Evolutionary conservation across 2,888 invertebrate species (phyloP).

Genomic region (Heliconius aoede): DNA sequence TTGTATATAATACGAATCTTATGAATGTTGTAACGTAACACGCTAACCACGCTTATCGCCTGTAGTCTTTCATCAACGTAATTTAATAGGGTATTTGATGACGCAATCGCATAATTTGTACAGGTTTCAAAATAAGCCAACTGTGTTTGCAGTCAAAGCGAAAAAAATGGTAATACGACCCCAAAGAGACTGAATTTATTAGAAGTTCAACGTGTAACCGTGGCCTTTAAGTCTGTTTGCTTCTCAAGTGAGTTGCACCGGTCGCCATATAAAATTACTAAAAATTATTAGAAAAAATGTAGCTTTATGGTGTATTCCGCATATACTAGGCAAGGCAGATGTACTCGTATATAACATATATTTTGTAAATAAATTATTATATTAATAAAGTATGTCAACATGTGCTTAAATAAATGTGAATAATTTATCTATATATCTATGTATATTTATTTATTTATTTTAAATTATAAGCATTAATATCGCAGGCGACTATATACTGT

Average conservation of each 20-base stretch:
- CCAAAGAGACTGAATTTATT: no score
- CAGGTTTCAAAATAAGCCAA: constrained; percentile 3
- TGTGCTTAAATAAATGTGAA: background rate
- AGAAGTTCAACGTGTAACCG: no score
- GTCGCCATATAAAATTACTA: no score
- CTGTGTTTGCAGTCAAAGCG: background rate
- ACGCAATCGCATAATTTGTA: constrained; percentile 16
- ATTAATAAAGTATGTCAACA: background rate
- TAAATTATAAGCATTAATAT: no score
- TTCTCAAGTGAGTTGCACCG: no score
- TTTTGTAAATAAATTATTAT: background rate
- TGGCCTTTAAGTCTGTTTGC: no score
- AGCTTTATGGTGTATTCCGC: no score
- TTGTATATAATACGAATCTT: constrained; percentile 44
- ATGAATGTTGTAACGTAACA: constrained; percentile 44
- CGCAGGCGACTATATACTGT: constrained; percentile 36
- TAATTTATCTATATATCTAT: background rate
- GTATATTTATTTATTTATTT: no score
- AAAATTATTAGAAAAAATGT: no score
- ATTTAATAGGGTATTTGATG: constrained; percentile 26
- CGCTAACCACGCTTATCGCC: constrained; percentile 31
- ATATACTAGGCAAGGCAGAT: no score
- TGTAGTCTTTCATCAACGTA: constrained; percentile 21
- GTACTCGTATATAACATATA: background rate
- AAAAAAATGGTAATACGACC: background rate